phyloP scores from a whole-genome alignment of 2,797 vertebrate species.

The Macroramphosus scolopax region DNA sequence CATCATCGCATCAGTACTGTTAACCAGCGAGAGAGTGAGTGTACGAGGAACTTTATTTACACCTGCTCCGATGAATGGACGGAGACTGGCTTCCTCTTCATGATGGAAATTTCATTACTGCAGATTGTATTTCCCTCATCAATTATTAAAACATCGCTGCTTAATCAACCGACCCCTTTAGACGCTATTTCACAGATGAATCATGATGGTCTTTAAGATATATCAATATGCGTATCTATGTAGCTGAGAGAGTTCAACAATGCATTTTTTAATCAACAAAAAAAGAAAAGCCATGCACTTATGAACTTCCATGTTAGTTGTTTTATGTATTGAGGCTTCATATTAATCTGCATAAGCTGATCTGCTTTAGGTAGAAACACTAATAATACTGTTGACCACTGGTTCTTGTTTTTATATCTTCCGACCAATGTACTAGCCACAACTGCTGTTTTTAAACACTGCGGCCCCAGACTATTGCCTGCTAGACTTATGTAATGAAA shows the following conservation, averaged over 20 bases:
- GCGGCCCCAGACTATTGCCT: slow-evolving; percentile 40
- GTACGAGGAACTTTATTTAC: slow-evolving; percentile 56
- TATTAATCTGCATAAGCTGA: slow-evolving; percentile 53
- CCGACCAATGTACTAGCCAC: slow-evolving; percentile 22
- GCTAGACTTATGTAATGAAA: slow-evolving; percentile 66
- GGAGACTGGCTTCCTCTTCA: slow-evolving; percentile 79
- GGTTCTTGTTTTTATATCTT: slow-evolving; percentile 45
- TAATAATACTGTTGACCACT: slow-evolving; percentile 33
- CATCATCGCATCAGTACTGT: too few relatives aligned
- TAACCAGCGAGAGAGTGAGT: slow-evolving; percentile 5
- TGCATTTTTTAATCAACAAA: slow-evolving; percentile 22
- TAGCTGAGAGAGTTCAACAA: neutral
- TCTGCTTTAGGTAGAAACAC: slow-evolving; percentile 46
- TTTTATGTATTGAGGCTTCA: slow-evolving; percentile 20
- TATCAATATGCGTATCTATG: too few relatives aligned
- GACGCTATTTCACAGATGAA: slow-evolving; percentile 23
- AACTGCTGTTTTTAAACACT: slow-evolving; percentile 51
- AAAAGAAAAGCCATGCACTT: slow-evolving; percentile 16
- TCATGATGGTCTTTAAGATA: slow-evolving; percentile 3
- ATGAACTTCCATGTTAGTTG: slow-evolving; percentile 11
- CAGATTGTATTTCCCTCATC: slow-evolving; percentile 87
- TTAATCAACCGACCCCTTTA: slow-evolving; percentile 61
- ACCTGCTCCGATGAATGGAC: slow-evolving; percentile 60
- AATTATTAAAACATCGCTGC: slow-evolving; percentile 87
- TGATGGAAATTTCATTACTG: slow-evolving; percentile 91